phyloP scores from a whole-genome alignment of 2,888 invertebrate species.

The Deilephila porcellus region DNA sequence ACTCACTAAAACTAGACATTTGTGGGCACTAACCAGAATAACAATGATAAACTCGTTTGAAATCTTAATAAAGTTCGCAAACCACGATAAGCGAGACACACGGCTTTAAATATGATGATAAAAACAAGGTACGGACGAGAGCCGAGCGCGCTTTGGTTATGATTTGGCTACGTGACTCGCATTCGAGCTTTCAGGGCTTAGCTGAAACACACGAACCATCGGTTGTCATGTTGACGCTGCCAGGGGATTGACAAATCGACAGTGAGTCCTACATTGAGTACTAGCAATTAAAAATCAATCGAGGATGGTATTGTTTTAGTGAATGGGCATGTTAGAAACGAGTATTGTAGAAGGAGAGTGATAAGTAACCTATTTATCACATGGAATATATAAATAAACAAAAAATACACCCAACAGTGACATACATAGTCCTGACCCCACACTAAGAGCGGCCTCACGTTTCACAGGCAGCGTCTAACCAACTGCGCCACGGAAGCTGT shows the following conservation, averaged over 20 bases:
- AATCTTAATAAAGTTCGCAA: conserved; percentile 2
- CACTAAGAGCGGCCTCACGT: too few relatives aligned
- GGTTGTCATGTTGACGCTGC: neutral
- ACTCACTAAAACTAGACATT: neutral
- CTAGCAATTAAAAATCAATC: neutral
- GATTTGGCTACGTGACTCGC: conserved; percentile 47
- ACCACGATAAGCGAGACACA: neutral
- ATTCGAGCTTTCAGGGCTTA: conserved; percentile 32
- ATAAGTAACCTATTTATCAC: too few relatives aligned
- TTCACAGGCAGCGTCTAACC: too few relatives aligned
- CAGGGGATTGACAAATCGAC: neutral
- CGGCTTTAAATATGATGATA: conserved; percentile 35
- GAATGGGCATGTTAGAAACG: too few relatives aligned
- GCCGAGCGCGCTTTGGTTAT: conserved; percentile 39
- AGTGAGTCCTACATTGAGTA: neutral
- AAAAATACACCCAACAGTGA: too few relatives aligned
- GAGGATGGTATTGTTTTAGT: too few relatives aligned
- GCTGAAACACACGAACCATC: conserved; percentile 7
- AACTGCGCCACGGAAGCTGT: too few relatives aligned
- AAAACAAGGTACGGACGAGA: conserved; percentile 39
- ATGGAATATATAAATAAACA: too few relatives aligned
- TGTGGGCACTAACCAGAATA: neutral
- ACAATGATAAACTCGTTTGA: neutral
- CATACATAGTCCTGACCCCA: too few relatives aligned
- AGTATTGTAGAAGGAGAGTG: too few relatives aligned